A percentile compares a stretch with the other conserved stretches of the same genome.
Evolutionary conservation across 2,797 vertebrate species (phyloP).

Genomic region (Psittacula derbiana): DNA sequence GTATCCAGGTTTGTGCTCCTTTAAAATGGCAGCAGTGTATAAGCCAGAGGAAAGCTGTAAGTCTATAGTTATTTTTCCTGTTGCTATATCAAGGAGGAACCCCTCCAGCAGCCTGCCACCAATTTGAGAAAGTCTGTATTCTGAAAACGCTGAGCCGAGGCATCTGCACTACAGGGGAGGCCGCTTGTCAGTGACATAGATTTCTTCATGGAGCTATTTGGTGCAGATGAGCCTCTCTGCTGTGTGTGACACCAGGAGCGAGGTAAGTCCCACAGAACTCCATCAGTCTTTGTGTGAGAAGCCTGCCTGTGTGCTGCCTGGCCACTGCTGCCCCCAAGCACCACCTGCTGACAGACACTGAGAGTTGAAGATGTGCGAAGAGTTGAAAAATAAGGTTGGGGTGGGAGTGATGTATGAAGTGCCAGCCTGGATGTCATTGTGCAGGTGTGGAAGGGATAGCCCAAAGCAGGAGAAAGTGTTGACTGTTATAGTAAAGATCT

Average conservation of each 20-base stretch:
- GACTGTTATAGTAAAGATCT: neutral
- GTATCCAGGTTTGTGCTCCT: neutral
- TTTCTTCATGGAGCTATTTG: neutral
- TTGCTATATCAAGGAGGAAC: neutral
- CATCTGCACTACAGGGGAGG: neutral
- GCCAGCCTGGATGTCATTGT: neutral
- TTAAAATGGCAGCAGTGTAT: neutral
- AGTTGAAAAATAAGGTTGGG: accelerated
- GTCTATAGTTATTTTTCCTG: too few relatives aligned
- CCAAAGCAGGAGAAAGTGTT: neutral
- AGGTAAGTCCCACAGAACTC: neutral
- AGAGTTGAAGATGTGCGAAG: neutral
- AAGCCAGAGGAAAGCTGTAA: neutral
- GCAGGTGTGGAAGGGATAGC: neutral
- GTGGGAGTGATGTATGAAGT: accelerated
- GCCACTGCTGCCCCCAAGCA: neutral
- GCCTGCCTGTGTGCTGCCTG: neutral
- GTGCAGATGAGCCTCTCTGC: neutral
- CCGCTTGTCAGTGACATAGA: neutral
- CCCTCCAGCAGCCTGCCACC: neutral
- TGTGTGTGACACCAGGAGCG: neutral
- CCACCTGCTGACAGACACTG: neutral
- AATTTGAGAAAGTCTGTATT: neutral
- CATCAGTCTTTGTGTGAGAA: neutral
- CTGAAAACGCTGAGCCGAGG: neutral